Conservation (phyloP, 2,888 invertebrate species). For the Meloe dianella region DNA sequence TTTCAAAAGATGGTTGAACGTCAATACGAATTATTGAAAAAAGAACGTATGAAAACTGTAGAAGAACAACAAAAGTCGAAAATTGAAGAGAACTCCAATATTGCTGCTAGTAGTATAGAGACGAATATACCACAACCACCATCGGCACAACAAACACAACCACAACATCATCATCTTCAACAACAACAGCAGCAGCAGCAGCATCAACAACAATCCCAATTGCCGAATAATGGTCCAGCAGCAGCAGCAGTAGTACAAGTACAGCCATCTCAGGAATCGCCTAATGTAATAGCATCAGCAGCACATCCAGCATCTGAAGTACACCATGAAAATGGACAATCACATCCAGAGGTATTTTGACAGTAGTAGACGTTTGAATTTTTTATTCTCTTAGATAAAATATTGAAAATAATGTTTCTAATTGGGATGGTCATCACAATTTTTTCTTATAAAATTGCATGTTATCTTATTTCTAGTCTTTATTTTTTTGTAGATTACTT, state of each 20-base stretch:
- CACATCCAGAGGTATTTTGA: conserved; percentile 40
- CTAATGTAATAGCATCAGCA: neutral
- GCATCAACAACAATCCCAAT: conserved; percentile 25
- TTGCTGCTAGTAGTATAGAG: neutral
- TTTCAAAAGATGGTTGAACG: conserved; percentile 90
- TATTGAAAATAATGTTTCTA: conserved; percentile 12
- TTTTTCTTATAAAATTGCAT: conserved; percentile 13
- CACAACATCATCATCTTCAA: conserved; percentile 25
- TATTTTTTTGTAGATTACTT: conserved; percentile 5
- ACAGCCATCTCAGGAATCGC: conserved; percentile 11
- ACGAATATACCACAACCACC: conserved; percentile 33
- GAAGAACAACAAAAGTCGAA: conserved; percentile 61
- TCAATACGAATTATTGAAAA: conserved; percentile 77
- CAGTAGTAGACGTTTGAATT: conserved; percentile 10
- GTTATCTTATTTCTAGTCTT: conserved; percentile 6
- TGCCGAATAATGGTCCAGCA: neutral
- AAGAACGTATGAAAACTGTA: conserved; percentile 67
- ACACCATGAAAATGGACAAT: conserved; percentile 40
- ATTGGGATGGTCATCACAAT: conserved; percentile 29
- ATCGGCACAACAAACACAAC: no score
- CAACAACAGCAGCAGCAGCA: no score
- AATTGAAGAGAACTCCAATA: conserved; percentile 59
- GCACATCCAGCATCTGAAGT: conserved; percentile 14
- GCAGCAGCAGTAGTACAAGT: no score
- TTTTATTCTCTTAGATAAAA: conserved; percentile 17